A percentile compares a stretch with the other conserved stretches of the same genome.
Conservation (phyloP, 1,140 invertebrate species). For the fruit fly (Drosophila melanogaster) region Release_6_plus_ISO1_MT NC_004354.4:3021501-3022000, state of each 20-base stretch:
- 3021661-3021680: constrained; percentile 21
- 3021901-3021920: constrained; percentile 12
- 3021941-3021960: constrained; percentile 2
- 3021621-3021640: not conserved
- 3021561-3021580: not conserved
- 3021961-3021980: constrained; percentile 28
- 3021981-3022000: constrained; percentile 61
- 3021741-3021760: constrained; percentile 14
- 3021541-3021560: constrained; percentile 25
- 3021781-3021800: constrained; percentile 20
- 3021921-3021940: not conserved
- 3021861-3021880: constrained; percentile 38
- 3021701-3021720: constrained; percentile 19
- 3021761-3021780: constrained; percentile 10
- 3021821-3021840: not conserved
- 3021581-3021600: constrained; percentile 1
- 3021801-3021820: not conserved
- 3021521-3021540: constrained; percentile 10
- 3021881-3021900: constrained; percentile 14
- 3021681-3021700: constrained; percentile 13
- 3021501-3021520: not conserved
- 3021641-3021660: not conserved
- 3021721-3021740: constrained; percentile 14
- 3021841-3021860: constrained; percentile 48
- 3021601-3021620: constrained; percentile 19